Base-by-base conservation (phyloP, 2,888 invertebrate genomes). In the Lycocerus yunnanus region DNA sequence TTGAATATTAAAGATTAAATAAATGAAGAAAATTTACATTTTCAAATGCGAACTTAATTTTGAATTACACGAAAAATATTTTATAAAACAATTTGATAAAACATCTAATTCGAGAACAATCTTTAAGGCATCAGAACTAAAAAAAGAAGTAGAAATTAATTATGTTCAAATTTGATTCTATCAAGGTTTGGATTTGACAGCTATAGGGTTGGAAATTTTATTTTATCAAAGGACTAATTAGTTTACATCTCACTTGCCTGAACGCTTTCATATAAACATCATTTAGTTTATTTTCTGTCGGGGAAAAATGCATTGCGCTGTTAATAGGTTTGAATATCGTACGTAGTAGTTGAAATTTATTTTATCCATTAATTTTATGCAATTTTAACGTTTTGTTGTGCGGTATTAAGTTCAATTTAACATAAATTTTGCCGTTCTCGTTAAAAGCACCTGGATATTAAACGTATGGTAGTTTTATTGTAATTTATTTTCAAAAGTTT, bases 321-420 rank as follows among this genome's bases (percentile, higher is more conserved):
- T 71, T 80, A 80, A 81, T 81, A 79, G 79, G 73, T 74, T 78
- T 78, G 58, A 76, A 78, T 78, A 79, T 78, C 74, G 75, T 27
- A 66, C n/a, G 58, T 18, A 63, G 16, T 61, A 65, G 69, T 72
- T 69, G 18, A 72, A 74, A 76, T 74, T 78, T 78, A 75, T 77
- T 77, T 68, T 71, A 65, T 66, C 66, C 71, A 66, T 66, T 66
- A 66, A 58, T 71, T 70, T 20, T 6, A 27, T 18, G 69, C 18
- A 63, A 63, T 70, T 70, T 69, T 20, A 63, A 70, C 24, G 18
- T 16, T 18, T 69, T 69, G 24, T 21, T 63, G 15, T 63, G 14
- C 21, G 58, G 43, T 58, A 58, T 68, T 58, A 58, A 24, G 24
- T 69, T 61, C 15, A 21, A 27, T 69, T 61, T 69, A 43, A 65